Base-by-base conservation (phyloP, 2,113 vertebrate genomes). In the Poeciliopsis retropinna region DNA sequence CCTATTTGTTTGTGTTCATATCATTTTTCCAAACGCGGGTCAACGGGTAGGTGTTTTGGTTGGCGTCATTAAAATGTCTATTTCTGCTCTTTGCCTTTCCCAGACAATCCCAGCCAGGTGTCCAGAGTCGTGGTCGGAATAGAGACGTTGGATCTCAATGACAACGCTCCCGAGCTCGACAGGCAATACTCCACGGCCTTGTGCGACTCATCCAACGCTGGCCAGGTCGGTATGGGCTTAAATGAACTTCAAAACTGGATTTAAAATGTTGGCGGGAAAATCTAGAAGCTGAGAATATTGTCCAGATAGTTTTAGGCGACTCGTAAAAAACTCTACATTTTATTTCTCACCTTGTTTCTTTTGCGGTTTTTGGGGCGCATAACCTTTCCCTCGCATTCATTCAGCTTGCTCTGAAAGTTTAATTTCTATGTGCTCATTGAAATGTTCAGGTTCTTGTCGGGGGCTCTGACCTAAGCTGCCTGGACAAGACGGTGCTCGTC, bases 81-180 rank as follows among this genome's bases (percentile, higher is more conserved):
- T 57, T 10, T 22, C 69, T 72, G 14, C 34, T 86, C 30, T 87
- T 64, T 79, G 28, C 28, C 72, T 80, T 64, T 82, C 86, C 84
- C 93, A 97, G 97, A 97, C 89, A 97, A 96, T 87, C 96, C 96
- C 60, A 94, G 94, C 73, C 96, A 96, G 85, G 94, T 94, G 73
- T 96, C 96, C 87, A 94, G 92, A 3, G 95, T 95, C 60, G 88
- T 95, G 73, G 94, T 97, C 70, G 91, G 95, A 67, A 85, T 97
- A 81, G 95, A 96, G 85, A 96, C 95, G 0, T 87, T 97, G 74
- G 97, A 97, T 76, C 86, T 96, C 72, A 97, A 97, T 15, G 97
- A 97, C 93, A 97, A 97, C 5, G 92, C 96, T 2, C 97, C 97
- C 0, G 95, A 96, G 80, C 90, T 97, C 87, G 95, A 96, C 44